Evolutionary conservation across 2,797 vertebrate species (phyloP).

Genomic region (Agapornis canus): DNA sequence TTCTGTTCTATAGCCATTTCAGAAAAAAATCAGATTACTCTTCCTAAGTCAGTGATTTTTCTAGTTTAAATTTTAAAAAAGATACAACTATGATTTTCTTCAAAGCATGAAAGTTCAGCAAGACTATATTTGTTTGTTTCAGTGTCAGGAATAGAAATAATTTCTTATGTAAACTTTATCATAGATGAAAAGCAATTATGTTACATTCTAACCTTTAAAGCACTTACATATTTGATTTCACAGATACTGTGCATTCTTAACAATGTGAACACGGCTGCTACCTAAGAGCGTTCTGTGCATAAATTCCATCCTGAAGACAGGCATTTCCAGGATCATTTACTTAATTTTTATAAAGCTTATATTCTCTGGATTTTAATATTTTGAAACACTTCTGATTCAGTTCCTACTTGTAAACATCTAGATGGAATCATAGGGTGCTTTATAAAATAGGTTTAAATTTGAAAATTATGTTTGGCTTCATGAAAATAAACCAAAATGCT

Average conservation of each 20-base stretch:
- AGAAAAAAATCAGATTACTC: background rate
- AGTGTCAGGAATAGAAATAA: background rate
- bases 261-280: background rate
- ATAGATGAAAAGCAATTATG: background rate
- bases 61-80: slow-evolving; percentile 6
- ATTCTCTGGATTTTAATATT: background rate
- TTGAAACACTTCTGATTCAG: background rate
- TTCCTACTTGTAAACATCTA: background rate
- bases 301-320: background rate
- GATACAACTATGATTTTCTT: background rate
- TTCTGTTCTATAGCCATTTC: background rate
- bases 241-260: background rate
- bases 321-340: background rate
- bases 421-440: background rate
- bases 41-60: background rate
- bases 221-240: background rate
- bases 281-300: background rate
- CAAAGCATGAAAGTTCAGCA: background rate
- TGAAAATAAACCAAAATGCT: background rate
- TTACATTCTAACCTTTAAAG: background rate
- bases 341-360: background rate
- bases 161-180: background rate
- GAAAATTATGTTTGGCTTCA: background rate
- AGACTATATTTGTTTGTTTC: background rate
- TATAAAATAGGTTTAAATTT: background rate